Evolutionary conservation across 2,797 vertebrate genomes (phyloP).

Genomic region (Antrozous pallidus): DNA sequence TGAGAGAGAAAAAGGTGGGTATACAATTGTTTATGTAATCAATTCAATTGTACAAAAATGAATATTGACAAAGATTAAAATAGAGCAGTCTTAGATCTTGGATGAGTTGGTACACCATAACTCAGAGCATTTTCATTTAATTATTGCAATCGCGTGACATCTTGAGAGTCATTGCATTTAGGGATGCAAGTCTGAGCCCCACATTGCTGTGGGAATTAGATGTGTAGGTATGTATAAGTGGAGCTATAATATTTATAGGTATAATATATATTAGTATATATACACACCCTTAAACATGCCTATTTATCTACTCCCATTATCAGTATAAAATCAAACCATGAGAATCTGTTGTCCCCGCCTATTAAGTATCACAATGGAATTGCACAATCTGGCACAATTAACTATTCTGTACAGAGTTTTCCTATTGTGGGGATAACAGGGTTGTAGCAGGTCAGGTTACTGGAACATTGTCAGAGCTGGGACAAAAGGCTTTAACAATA

Average conservation of each 20-base stretch:
- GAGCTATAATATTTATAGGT: neutral
- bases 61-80: neutral
- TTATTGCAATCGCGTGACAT: neutral
- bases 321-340: constrained; percentile 28
- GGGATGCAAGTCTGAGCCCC: neutral
- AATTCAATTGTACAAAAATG: neutral
- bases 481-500: constrained; percentile 42
- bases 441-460: constrained; percentile 48
- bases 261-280: neutral
- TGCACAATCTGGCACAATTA: constrained; percentile 30
- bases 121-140: neutral
- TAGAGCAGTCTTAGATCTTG: neutral
- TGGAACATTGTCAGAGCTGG: constrained; percentile 53
- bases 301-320: neutral
- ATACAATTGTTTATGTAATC: neutral
- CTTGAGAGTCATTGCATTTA: neutral
- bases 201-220: neutral
- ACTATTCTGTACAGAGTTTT: constrained; percentile 21
- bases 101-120: neutral
- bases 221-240: neutral
- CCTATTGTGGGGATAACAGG: constrained; percentile 31
- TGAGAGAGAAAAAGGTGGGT: neutral
- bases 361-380: neutral
- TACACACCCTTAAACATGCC: neutral
- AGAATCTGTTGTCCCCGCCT: neutral